Base-by-base conservation (phyloP, 2,797 vertebrate genomes). In the Poliocrania exsul region DNA sequence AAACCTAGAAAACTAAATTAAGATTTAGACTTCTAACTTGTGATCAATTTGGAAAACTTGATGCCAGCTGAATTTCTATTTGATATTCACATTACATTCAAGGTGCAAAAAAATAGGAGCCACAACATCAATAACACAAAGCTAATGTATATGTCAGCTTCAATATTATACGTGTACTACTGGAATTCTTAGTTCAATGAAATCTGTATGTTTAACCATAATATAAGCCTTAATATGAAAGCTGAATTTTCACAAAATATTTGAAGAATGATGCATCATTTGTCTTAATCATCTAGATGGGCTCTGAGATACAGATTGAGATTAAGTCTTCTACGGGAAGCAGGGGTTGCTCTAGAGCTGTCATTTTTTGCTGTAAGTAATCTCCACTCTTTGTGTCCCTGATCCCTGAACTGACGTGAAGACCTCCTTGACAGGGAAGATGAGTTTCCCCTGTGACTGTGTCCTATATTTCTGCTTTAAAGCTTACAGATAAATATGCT, bases 101-200 rank as follows among this genome's bases (percentile, higher is more conserved):
- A 85, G 78, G 20, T 74, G 49, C 62, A 94, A 88, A 96, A 66
- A 85, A 93, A 97, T 89, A 72, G 60, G 91, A 95, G 69, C 35
- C 89, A 81, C 85, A 96, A 75, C 91, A 95, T 86, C 91, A 90
- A 81, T 95, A 95, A 88, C 77, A 62, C 37, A 80, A 91, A 95
- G 87, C 54, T 96, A 97, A 97, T 86, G 70, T 54, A 84, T 74
- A 67, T 91, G 78, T 86, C 90, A 95, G 14, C 73, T 90, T 90
- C 57, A 95, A 93, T 96, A 92, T 86, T 31, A 91, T 46, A 44
- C 5, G 28, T 88, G 29, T 33, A 65, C 20, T 62, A 50, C 86
- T 62, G 21, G 57, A 94, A 91, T 91, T 91, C 72, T 90, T 93
- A 20, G 51, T 77, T 94, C 80, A 95, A 77, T 96, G 94, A 93